These are phyloP conservation scores for Pelobates fuscus DNA, from an alignment of 2,113 vertebrate species.

Conservation along the genomic window DNA sequence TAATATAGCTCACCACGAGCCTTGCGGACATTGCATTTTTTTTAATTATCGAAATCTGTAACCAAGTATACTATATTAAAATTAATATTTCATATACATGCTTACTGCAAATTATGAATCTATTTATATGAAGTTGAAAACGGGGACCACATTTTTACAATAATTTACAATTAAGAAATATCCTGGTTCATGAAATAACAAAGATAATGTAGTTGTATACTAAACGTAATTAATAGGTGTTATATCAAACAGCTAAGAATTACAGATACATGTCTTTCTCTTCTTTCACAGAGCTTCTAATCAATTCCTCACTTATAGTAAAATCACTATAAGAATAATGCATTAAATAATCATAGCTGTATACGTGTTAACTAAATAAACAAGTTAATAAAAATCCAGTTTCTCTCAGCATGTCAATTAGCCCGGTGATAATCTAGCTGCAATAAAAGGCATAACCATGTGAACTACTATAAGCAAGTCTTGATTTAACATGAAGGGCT, in stretches of 20 bases:
- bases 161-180: too few species aligned
- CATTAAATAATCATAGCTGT: neutral
- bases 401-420: neutral
- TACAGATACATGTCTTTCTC: neutral
- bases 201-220: too few species aligned
- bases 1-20: too few species aligned
- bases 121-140: too few species aligned
- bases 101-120: too few species aligned
- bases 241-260: neutral
- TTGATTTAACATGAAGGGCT: neutral
- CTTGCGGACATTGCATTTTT: too few species aligned
- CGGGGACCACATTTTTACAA: too few species aligned
- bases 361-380: slow-evolving; percentile 4
- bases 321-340: neutral
- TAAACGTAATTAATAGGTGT: neutral
- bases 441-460: neutral
- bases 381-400: neutral
- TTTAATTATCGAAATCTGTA: too few species aligned
- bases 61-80: too few species aligned
- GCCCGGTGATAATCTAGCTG: neutral
- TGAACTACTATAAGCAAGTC: neutral
- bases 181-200: too few species aligned
- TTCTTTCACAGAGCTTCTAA: neutral
- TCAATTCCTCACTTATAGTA: neutral
- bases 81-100: too few species aligned